Percentiles rank a stretch among this genome's conserved stretches.
Conservation (phyloP, 2,113 vertebrate genomes). For the Alectura lathami region DNA sequence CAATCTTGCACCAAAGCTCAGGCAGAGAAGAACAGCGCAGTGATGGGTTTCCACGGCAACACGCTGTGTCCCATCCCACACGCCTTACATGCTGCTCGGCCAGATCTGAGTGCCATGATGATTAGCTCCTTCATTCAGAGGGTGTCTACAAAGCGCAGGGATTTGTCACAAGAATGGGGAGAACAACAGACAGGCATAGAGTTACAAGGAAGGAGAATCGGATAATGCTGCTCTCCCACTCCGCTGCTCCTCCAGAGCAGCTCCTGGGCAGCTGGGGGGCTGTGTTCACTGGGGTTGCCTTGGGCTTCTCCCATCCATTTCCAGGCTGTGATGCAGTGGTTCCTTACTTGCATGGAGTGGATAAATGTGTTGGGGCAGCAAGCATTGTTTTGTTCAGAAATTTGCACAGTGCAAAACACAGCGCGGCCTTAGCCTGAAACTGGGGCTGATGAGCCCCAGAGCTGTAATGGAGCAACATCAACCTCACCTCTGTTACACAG, state of each 20-base stretch:
- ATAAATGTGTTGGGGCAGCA: background rate
- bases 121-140: background rate
- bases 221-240: background rate
- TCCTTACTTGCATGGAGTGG: background rate
- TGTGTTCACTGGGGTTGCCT: accelerated
- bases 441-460: accelerated
- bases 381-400: background rate
- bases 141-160: background rate
- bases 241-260: background rate
- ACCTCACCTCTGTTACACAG: accelerated
- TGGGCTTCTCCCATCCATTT: background rate
- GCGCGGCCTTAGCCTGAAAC: accelerated
- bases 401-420: background rate
- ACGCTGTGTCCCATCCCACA: background rate
- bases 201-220: background rate
- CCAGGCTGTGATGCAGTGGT: background rate
- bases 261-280: background rate
- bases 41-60: background rate
- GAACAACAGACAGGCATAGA: accelerated
- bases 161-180: background rate
- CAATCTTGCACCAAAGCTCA: background rate
- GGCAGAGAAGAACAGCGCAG: background rate
- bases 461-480: background rate
- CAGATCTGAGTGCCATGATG: background rate
- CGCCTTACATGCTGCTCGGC: background rate